Conservation (phyloP, 2,888 invertebrate species). For the Halictus quadricinctus region DNA sequence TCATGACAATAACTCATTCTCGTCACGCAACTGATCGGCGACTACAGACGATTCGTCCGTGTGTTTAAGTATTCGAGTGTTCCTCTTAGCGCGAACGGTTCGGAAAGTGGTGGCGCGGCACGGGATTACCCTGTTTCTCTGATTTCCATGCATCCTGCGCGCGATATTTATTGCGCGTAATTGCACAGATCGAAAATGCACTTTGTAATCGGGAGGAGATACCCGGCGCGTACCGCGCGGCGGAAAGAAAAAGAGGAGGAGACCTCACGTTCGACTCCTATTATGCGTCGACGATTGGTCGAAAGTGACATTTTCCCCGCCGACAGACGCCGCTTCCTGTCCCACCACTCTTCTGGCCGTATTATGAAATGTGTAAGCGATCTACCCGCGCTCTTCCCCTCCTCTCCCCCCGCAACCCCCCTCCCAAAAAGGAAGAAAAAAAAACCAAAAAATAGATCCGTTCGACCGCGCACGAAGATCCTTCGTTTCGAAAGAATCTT, state of each 20-base stretch:
- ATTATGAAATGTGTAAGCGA: constrained; percentile 50
- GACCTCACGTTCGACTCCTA: neutral
- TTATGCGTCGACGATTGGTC: neutral
- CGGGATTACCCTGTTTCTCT: constrained; percentile 44
- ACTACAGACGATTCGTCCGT: neutral
- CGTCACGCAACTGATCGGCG: constrained; percentile 7
- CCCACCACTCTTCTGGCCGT: neutral
- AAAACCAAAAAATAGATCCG: constrained; percentile 44
- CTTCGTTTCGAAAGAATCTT: constrained; percentile 67
- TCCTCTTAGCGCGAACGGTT: constrained; percentile 9
- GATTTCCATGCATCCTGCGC: constrained; percentile 18
- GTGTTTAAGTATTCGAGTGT: constrained; percentile 1
- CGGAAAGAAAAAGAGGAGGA: neutral
- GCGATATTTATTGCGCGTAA: constrained; percentile 47
- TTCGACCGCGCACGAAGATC: constrained; percentile 49
- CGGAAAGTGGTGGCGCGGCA: constrained; percentile 23
- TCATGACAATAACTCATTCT: neutral
- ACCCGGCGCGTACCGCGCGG: neutral
- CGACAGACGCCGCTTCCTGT: constrained; percentile 1
- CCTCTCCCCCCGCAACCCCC: neutral
- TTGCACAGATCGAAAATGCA: constrained; percentile 29
- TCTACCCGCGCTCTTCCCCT: neutral
- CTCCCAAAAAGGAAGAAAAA: neutral
- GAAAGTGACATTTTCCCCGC: constrained; percentile 3
- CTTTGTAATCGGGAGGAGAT: constrained; percentile 17